A percentile compares a stretch with the other conserved stretches of the same genome.
These are phyloP conservation scores for Hyles lineata DNA, from an alignment of 2,888 invertebrate species.

Conservation along the genomic window DNA sequence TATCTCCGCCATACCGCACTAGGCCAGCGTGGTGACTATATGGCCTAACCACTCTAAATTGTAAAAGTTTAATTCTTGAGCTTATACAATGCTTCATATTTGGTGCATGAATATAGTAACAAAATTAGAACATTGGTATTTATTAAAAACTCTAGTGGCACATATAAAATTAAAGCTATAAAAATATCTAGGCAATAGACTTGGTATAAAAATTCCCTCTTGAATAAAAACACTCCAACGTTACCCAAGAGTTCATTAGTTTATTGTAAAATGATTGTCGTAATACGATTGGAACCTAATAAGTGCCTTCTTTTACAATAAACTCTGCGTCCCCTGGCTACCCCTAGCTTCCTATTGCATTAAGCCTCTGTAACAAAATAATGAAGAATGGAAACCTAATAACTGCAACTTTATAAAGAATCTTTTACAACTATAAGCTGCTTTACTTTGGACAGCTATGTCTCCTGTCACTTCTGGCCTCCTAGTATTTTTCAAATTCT, in stretches of 20 bases:
- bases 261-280: slow-evolving; percentile 3
- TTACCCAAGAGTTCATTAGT: not conserved
- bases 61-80: too few species aligned
- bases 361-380: not conserved
- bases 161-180: too few species aligned
- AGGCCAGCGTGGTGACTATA: too few species aligned
- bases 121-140: too few species aligned
- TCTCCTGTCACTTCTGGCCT: not conserved
- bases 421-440: not conserved
- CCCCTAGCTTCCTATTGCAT: not conserved
- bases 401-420: not conserved
- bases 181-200: too few species aligned
- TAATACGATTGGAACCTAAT: not conserved
- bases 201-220: too few species aligned
- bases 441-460: not conserved
- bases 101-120: too few species aligned
- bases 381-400: slow-evolving; percentile 1
- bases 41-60: too few species aligned
- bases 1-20: too few species aligned
- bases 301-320: not conserved
- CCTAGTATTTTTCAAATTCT: not conserved
- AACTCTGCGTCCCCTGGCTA: not conserved
- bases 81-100: too few species aligned
- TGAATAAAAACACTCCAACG: too few species aligned
- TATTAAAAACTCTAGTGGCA: too few species aligned